Base-by-base conservation (phyloP, 1,140 invertebrate genomes). In the Lepidurus packardi region DNA sequence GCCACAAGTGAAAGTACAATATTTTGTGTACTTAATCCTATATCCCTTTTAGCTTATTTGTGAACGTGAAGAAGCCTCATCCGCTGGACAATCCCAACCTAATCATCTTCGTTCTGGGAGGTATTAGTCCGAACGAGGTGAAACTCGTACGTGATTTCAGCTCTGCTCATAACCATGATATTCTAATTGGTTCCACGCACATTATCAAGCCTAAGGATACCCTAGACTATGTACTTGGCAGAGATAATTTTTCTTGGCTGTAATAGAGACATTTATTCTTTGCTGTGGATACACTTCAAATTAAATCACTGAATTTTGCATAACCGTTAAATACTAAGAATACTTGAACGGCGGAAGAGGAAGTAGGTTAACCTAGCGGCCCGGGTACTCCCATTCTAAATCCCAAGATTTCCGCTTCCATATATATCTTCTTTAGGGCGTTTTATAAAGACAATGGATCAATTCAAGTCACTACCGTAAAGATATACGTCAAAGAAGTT, bases 11-110 rank as follows among this genome's bases (percentile, higher is more conserved):
- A 43, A 41, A 43, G 3, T 53, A 41, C 74, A 78, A 5, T 41
- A 25, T 44, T 11, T 74, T 4, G 74, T 42, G 1, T 10, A 78
- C 4, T 9, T 34, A 16, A 16, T 76, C 75, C 13, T 16, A 21
- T 75, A 24, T 73, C n/a, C 41, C 6, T 77, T 74, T 53, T 45
- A 82, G 81, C 43, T 80, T 82, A 13, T 82, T 82, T 43, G 79
- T 82, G 79, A 82, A 82, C 75, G 80, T 82, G 9, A 53, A 75
- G 8, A 81, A 81, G 16, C 80, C 81, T 10, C 79, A 81, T 16
- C 80, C 80, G 8, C 6, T 45, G 24, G 81, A 82, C 74, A 82
- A 80, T 74, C 78, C 80, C 34, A 65, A 53, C 13, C 24, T 82
- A 9, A 80, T 81, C 11, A 4, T 82, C 0, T 79, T 80, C 77